Evolutionary conservation across 2,797 vertebrate genomes (phyloP), one percentile per base, ranked within the genome.

Genomic region (Poeciliopsis presidionis): DNA sequence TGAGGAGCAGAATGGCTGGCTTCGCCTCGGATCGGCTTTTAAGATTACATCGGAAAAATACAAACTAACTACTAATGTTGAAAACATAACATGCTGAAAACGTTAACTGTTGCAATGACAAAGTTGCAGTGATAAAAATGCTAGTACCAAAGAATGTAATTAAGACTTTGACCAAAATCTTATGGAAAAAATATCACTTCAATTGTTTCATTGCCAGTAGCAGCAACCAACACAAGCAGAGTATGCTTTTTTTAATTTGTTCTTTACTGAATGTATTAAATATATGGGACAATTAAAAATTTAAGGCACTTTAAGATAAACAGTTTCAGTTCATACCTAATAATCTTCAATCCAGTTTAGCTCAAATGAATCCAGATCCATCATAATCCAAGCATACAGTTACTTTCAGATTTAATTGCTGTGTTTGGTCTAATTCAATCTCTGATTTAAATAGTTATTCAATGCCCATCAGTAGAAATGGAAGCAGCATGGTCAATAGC

Each of bases 1-100:
- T 73, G 81, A 53, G 76, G 74, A 83, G 76, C 67, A 73, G 57
- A 75, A 80, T 73, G 63, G 16, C 41, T 63, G 33, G 72, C 39
- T 77, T 80, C 75, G n/a, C 33, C 30, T 25, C 36, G 61, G 83
- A 18, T 47, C 59, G 81, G 8, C n/a, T 67, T 11, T 36, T 3
- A 74, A 33, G n/a, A 28, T 70, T 36, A 59, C 18, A 45, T 43
- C 0, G 11, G 2, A 45, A 28, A 28, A 74, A 45, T n/a, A 30
- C 39, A n/a, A 53, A 41, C 5, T 41, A 22, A 12, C 3, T 53
- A 7, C 8, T 51, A 6, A 73, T 3, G 9, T 72, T 72, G 45
- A 30, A 72, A 71, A 14, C 36, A 36, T 25, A 25, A 13, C 33
- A 72, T 30, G 22, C 18, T 47, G 2, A 45, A 45, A 47, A 16